These are phyloP conservation scores for Seriola dumerili DNA, from an alignment of 2,113 vertebrate genomes.

Conservation along the genomic window DNA sequence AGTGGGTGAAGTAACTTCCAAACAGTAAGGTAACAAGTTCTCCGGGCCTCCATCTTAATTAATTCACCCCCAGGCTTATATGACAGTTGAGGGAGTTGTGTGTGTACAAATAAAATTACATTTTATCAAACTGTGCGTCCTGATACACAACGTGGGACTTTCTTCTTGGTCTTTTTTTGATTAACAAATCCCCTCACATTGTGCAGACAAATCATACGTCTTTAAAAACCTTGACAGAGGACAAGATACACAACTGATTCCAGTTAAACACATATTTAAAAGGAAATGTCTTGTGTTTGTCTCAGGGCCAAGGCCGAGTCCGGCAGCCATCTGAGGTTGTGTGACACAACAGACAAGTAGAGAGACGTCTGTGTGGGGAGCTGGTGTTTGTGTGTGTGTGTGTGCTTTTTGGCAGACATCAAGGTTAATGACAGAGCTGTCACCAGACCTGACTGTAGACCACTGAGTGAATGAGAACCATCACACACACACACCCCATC, in stretches of 20 bases:
- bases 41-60: not conserved
- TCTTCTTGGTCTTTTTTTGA: no score
- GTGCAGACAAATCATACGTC: not conserved
- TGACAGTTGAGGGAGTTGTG: not conserved
- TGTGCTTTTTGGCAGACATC: conserved; percentile 52
- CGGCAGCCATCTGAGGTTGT: conserved; percentile 19
- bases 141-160: not conserved
- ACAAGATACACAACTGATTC: not conserved
- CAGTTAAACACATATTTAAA: conserved; percentile 24
- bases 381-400: not conserved
- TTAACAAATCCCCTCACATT: not conserved
- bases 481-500: conserved; percentile 22
- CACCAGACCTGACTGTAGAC: conserved; percentile 37
- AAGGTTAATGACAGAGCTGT: conserved; percentile 76
- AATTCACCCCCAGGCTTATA: not conserved
- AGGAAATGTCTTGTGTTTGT: conserved; percentile 23
- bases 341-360: conserved; percentile 28
- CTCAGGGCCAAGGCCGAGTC: conserved; percentile 34
- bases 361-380: not conserved
- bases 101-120: not conserved
- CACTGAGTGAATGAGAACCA: conserved; percentile 30
- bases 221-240: not conserved
- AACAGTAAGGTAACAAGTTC: conserved; percentile 1
- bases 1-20: conserved; percentile 10
- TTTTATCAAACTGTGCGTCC: not conserved